A percentile compares a stretch with the other conserved stretches of the same genome.
Evolutionary conservation across 53 echinoderm and acorn worm species (phyloP).

Genomic region (Actinopyga echinites): DNA sequence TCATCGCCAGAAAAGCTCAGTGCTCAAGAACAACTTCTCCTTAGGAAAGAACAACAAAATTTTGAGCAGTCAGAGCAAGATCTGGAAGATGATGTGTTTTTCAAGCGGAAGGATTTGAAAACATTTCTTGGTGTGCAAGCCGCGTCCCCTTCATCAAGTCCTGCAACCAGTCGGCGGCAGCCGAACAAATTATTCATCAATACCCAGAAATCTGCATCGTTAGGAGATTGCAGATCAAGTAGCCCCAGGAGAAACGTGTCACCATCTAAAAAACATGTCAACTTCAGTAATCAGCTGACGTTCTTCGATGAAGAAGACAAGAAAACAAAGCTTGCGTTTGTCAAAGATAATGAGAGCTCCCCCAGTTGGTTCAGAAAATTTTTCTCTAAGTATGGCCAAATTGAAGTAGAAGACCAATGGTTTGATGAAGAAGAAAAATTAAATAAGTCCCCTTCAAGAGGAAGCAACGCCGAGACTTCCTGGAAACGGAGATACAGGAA

Average conservation of each 20-base stretch:
- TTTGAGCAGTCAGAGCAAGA: not conserved
- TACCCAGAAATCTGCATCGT: constrained; percentile 11
- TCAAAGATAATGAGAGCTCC: constrained; percentile 34
- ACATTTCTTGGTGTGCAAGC: constrained; percentile 11
- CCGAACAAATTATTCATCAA: not conserved
- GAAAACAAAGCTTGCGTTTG: not conserved
- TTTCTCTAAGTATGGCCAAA: not conserved
- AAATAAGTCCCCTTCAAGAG: not conserved
- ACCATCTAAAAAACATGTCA: constrained; percentile 44
- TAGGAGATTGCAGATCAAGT: constrained; percentile 27
- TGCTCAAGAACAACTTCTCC: constrained; percentile 20
- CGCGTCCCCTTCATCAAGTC: constrained; percentile 13
- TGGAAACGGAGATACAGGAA: not conserved
- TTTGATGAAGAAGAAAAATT: not conserved
- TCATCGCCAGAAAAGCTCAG: constrained; percentile 1
- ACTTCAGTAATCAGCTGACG: constrained; percentile 37
- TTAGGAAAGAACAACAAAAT: constrained; percentile 14
- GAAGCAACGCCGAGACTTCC: not conserved
- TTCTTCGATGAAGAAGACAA: constrained; percentile 7
- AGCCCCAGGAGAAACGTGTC: not conserved
- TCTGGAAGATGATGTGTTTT: constrained; percentile 16
- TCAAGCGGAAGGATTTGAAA: constrained; percentile 12
- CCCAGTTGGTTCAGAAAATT: constrained; percentile 44
- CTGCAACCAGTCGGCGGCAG: not conserved
- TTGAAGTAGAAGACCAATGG: not conserved